Evolutionary conservation across 2,797 vertebrate species (phyloP).

Genomic region (Eurystomus glaucurus): DNA sequence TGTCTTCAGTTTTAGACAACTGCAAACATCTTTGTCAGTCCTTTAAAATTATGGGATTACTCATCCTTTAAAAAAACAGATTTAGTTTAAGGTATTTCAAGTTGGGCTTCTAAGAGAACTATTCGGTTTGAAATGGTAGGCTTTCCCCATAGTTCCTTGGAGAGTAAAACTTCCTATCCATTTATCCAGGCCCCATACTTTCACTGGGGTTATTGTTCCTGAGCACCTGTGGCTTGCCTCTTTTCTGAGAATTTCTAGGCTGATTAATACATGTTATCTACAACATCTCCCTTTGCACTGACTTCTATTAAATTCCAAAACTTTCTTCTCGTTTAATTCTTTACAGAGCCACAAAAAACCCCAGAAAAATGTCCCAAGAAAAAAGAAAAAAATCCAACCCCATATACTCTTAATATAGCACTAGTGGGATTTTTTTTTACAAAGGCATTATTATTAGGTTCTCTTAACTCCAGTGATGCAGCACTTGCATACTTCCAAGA

Average conservation of each 20-base stretch:
- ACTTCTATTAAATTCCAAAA: neutral
- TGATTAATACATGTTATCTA: neutral
- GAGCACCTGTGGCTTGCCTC: neutral
- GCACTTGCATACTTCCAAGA: neutral
- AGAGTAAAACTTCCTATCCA: neutral
- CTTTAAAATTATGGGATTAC: neutral
- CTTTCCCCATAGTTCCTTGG: neutral
- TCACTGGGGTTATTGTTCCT: neutral
- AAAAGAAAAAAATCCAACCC: neutral
- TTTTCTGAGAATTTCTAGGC: neutral
- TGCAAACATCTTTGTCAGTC: neutral
- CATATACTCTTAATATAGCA: neutral
- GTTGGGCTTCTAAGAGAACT: neutral
- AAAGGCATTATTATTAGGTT: neutral
- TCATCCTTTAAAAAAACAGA: neutral
- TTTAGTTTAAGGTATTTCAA: neutral
- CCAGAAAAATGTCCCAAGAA: neutral
- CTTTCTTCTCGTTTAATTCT: neutral
- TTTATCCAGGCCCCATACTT: neutral
- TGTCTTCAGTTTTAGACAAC: neutral
- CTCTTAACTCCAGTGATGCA: neutral
- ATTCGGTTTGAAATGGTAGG: neutral
- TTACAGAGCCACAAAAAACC: neutral
- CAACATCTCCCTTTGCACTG: neutral
- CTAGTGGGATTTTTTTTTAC: neutral